A percentile compares a stretch with the other conserved stretches of the same genome.
phyloP scores from a whole-genome alignment of 2,113 vertebrate species.

The Pseudonaja textilis region DNA sequence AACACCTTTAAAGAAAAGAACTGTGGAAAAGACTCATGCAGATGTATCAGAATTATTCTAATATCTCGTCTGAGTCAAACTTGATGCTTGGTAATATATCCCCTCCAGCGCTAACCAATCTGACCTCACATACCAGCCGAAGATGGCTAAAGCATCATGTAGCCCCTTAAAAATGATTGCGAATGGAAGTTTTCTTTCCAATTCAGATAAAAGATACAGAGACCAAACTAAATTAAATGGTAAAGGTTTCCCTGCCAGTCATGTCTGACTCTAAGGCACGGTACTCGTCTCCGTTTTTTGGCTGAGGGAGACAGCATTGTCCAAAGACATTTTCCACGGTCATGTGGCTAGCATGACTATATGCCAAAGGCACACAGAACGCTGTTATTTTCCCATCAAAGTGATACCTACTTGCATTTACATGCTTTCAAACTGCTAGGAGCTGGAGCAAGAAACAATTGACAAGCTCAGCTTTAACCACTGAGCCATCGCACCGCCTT shows the following conservation, averaged over 20 bases:
- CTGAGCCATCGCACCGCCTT: not conserved
- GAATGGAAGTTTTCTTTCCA: not conserved
- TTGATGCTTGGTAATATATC: not conserved
- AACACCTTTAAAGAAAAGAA: not conserved
- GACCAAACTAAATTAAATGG: not conserved
- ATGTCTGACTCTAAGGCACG: not conserved
- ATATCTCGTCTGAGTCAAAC: not conserved
- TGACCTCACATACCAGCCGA: not conserved
- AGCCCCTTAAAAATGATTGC: not conserved
- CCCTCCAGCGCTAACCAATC: not conserved
- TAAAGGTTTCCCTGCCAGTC: not conserved
- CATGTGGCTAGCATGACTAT: not conserved
- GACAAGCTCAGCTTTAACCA: not conserved
- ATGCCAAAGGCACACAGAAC: not conserved
- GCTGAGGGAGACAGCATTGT: not conserved
- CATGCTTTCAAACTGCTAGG: not conserved
- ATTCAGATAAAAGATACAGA: not conserved
- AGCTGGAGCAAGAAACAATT: not conserved
- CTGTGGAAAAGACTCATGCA: not conserved
- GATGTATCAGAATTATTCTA: constrained; percentile 1
- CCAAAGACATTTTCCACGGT: not conserved
- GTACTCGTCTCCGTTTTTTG: not conserved
- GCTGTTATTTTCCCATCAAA: not conserved
- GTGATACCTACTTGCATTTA: not conserved
- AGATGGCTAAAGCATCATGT: not conserved